These are phyloP conservation scores for Torymus tubicola DNA, from an alignment of 2,888 invertebrate genomes.

Conservation along the genomic window DNA sequence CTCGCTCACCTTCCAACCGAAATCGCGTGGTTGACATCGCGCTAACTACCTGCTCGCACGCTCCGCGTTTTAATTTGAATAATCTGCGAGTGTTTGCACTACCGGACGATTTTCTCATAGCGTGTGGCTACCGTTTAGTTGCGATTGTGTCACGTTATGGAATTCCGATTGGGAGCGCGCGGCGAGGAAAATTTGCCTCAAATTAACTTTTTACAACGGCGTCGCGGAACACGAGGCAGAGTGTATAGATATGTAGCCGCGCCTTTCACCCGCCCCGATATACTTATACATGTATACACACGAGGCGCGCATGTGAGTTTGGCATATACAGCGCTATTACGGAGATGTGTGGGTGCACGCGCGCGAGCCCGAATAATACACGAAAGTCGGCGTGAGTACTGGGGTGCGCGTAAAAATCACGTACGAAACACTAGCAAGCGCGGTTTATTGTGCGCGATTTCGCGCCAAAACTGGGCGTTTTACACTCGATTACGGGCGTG, in stretches of 20 bases:
- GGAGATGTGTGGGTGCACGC: not conserved
- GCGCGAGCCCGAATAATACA: not conserved
- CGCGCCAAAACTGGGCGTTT: not conserved
- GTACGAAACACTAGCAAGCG: constrained; percentile 15
- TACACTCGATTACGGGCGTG: not conserved
- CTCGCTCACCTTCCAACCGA: not conserved
- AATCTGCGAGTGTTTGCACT: not conserved
- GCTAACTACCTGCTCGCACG: not conserved
- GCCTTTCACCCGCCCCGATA: constrained; percentile 53
- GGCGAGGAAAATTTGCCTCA: constrained; percentile 53
- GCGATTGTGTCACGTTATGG: constrained; percentile 54
- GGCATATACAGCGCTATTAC: not conserved
- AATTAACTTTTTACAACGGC: constrained; percentile 55
- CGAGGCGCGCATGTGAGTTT: not conserved
- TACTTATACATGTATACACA: not conserved
- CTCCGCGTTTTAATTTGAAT: not conserved
- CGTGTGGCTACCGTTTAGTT: not conserved
- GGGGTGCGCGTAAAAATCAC: not conserved
- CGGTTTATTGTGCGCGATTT: constrained; percentile 45
- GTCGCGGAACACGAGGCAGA: not conserved
- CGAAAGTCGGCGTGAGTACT: not conserved
- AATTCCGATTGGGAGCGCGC: constrained; percentile 50
- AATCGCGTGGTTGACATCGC: not conserved
- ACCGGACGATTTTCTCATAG: constrained; percentile 6
- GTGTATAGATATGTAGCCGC: not conserved